These are phyloP conservation scores for Lasius platythorax DNA, from an alignment of 2,888 invertebrate species.

Conservation along the genomic window DNA sequence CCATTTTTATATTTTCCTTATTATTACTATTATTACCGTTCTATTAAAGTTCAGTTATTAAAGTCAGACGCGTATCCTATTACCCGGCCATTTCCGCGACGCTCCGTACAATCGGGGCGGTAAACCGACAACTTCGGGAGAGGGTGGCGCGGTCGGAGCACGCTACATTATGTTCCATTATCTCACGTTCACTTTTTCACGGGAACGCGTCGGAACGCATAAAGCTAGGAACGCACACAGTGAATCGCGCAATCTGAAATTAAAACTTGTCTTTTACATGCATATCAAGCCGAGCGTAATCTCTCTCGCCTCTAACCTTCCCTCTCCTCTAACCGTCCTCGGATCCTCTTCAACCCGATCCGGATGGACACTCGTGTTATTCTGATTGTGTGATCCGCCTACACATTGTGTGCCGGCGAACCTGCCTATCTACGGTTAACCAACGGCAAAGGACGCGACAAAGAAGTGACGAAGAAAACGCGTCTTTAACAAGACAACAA, in stretches of 20 bases:
- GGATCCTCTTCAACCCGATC: conserved; percentile 24
- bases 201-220: conserved; percentile 56
- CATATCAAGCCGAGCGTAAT: conserved; percentile 31
- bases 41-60: conserved; percentile 51
- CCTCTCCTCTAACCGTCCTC: not conserved
- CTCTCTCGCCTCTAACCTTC: not conserved
- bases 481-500: conserved; percentile 81
- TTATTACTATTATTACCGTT: conserved; percentile 42
- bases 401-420: conserved; percentile 57
- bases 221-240: conserved; percentile 55
- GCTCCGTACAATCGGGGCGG: conserved; percentile 51
- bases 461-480: conserved; percentile 79
- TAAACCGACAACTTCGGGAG: conserved; percentile 57
- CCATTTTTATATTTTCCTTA: conserved; percentile 1
- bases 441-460: conserved; percentile 77
- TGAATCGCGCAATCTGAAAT: conserved; percentile 47
- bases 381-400: conserved; percentile 64
- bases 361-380: conserved; percentile 55
- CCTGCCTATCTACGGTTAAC: conserved; percentile 82
- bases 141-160: conserved; percentile 66
- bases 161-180: conserved; percentile 77
- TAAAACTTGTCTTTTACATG: conserved; percentile 60
- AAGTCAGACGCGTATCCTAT: conserved; percentile 39
- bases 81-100: conserved; percentile 54
- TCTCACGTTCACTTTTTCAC: conserved; percentile 72